Evolutionary conservation across 2,888 invertebrate genomes (phyloP), one percentile per base, ranked within the genome.

Genomic region (Spodoptera littoralis): DNA sequence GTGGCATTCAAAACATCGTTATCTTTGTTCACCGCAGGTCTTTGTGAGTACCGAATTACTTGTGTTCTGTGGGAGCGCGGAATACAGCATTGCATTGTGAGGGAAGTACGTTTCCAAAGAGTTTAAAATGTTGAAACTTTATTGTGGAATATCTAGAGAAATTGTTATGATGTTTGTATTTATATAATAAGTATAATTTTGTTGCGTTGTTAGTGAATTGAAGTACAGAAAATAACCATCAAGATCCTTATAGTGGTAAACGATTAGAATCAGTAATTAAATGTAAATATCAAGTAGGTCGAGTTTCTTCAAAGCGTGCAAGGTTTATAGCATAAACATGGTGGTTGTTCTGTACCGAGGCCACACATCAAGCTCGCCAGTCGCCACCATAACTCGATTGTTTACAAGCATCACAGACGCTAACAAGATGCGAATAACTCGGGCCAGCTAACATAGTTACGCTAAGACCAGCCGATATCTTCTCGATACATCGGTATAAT

Each of bases 1-100:
- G 92, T 90, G 89, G 89, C 88, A 90, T 92, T 92, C 90, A 91
- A 90, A 92, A 90, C 90, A 85, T 92, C 90, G 88, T 92, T 92
- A 92, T 92, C 90, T 89, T 83, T 84, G 87, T 88, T 83, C 84
- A 77, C 83, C 80, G 74, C 85, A 85, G 84, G 84, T 89, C 77
- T 82, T 82, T 80, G 82, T 65, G 81, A 76, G 60, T 66, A 65
- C 73, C 58, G 56, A 71, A 79, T 73, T 76, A 73, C 70, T 60
- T 67, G 63, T 72, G 65, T 55, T 76, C 65, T 44, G 55, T 50
- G 54, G 54, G 63, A 43, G 24, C 49, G 41, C 45, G 50, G 71
- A 72, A 49, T 75, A 60, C 68, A 18, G 30, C 47, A 60, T 48
- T 36, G 51, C 43, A 46, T 52, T 41, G 36, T 36, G 9, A 36